Base-by-base conservation (phyloP, 92 coral and sea anemone species). In the Diadumene lineata region DNA sequence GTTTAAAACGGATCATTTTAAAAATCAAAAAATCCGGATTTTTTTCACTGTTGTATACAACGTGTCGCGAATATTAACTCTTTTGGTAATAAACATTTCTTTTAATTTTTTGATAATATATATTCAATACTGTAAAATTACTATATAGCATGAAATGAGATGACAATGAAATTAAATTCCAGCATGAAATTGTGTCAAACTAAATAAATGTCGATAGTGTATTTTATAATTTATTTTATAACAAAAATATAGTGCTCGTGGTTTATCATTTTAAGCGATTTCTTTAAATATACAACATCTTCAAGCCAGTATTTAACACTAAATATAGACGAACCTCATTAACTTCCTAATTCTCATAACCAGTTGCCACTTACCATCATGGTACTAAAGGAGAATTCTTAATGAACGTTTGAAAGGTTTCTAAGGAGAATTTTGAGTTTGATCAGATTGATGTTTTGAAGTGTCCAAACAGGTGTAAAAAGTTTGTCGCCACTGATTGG, bases 381-480 rank as follows among this genome's bases (percentile, higher is more conserved):
- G n/a, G n/a, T n/a, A n/a, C n/a, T n/a, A n/a, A n/a, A n/a, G n/a
- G n/a, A n/a, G n/a, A n/a, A n/a, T n/a, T n/a, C n/a, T n/a, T n/a
- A n/a, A n/a, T n/a, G n/a, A n/a, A n/a, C n/a, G n/a, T n/a, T n/a
- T n/a, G n/a, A n/a, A n/a, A n/a, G n/a, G n/a, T n/a, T n/a, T n/a
- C n/a, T 56, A 7, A 22, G 62, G 64, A 72, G 77, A 72, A 55
- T 56, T 32, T n/a, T 29, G 21, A 25, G 31, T 27, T 38, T 21
- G 48, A 56, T 72, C 77, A 55, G 31, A 16, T 28, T 25, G 32
- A 28, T 72, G 77, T 22, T 72, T 72, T 72, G 46, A 48, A 56
- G 51, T 22, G 33, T 56, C 57, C 77, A 72, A 72, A 62, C 79
- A 74, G 79, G 69, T 74, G 79, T 46, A 43, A 44, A n/a, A 31